phyloP scores from a whole-genome alignment of 2,888 invertebrate species.

The Teleogryllus oceanicus region DNA sequence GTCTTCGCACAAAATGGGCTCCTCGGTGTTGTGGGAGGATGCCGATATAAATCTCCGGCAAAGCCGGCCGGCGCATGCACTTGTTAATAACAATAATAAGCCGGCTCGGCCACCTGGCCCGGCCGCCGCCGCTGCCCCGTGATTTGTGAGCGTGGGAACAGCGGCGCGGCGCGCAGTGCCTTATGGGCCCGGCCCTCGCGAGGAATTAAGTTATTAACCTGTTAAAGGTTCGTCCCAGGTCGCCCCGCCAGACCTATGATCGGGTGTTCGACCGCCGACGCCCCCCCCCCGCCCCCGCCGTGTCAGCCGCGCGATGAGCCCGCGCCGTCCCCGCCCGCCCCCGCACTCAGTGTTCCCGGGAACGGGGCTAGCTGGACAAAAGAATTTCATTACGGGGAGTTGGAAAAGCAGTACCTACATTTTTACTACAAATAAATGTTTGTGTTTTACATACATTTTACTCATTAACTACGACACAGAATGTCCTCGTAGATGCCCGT shows the following conservation, averaged over 20 bases:
- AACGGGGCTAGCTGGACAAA: too few relatives aligned
- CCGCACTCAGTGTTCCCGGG: too few relatives aligned
- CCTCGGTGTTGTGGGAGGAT: constrained; percentile 7
- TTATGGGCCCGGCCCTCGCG: not conserved
- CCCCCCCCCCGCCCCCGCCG: too few relatives aligned
- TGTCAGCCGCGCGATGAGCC: too few relatives aligned
- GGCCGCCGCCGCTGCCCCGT: not conserved
- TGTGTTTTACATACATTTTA: too few relatives aligned
- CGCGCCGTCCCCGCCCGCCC: too few relatives aligned
- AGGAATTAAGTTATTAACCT: constrained; percentile 18
- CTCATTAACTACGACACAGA: too few relatives aligned
- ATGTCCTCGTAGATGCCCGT: too few relatives aligned
- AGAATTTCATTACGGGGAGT: too few relatives aligned
- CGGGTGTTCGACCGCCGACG: not conserved
- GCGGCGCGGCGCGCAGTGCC: not conserved
- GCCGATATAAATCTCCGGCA: not conserved
- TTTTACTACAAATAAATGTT: too few relatives aligned
- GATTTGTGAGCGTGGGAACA: constrained; percentile 31
- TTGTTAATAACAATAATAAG: constrained; percentile 18
- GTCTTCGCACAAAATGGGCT: not conserved
- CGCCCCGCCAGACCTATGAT: not conserved
- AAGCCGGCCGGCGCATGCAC: not conserved
- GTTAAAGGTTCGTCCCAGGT: constrained; percentile 1
- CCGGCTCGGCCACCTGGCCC: not conserved
- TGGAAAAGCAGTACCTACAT: too few relatives aligned